Evolutionary conservation across 2,113 vertebrate species (phyloP).

Genomic region (Hydrolagus affinis): DNA sequence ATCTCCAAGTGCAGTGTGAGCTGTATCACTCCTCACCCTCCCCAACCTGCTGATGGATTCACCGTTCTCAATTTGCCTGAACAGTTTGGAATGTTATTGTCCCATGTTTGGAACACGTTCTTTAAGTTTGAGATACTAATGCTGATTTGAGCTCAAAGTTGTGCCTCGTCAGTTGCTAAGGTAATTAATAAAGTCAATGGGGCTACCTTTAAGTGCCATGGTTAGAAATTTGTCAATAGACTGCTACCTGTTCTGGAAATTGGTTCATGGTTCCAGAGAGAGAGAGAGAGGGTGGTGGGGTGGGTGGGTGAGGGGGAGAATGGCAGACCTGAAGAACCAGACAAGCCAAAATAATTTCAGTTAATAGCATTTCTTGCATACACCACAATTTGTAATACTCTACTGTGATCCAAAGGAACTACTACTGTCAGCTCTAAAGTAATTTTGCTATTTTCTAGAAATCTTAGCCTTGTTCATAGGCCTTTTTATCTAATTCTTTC

Average conservation of each 20-base stretch:
- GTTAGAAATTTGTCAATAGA: background rate
- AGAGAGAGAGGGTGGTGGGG: no score
- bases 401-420: background rate
- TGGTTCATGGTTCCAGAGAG: background rate
- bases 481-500: slow-evolving; percentile 40
- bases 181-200: background rate
- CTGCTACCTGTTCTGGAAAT: no score
- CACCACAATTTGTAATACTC: background rate
- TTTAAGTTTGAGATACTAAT: background rate
- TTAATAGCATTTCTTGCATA: background rate
- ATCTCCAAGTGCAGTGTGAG: background rate
- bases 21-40: no score
- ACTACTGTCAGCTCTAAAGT: background rate
- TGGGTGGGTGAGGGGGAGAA: no score
- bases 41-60: background rate
- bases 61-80: background rate
- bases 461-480: background rate
- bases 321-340: background rate
- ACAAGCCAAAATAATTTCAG: background rate
- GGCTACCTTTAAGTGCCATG: background rate
- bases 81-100: no score
- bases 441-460: background rate
- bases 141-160: background rate
- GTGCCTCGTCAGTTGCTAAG: background rate
- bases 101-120: background rate